These are phyloP conservation scores for Perca fluviatilis DNA, from an alignment of 2,113 vertebrate genomes.

Conservation along the genomic window DNA sequence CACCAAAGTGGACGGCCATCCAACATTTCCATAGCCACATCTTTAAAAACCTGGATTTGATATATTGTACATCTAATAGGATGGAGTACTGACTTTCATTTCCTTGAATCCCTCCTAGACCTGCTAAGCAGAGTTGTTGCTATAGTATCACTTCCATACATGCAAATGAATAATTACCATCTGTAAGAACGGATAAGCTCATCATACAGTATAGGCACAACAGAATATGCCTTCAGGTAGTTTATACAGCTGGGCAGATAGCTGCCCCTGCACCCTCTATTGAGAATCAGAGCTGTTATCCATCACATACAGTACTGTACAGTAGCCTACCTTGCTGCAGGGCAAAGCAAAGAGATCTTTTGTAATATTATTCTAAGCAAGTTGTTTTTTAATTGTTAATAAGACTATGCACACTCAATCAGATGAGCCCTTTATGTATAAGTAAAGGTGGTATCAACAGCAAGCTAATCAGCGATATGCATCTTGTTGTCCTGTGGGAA, in stretches of 20 bases:
- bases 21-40: background rate
- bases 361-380: constrained; percentile 62
- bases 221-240: constrained; percentile 24
- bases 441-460: constrained; percentile 70
- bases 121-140: background rate
- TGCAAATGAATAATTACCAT: constrained; percentile 33
- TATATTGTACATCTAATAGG: background rate
- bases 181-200: constrained; percentile 1
- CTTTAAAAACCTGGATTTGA: background rate
- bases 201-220: constrained; percentile 1
- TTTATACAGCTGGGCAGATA: constrained; percentile 23
- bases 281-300: constrained; percentile 26
- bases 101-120: background rate
- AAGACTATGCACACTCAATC: constrained; percentile 52
- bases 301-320: background rate
- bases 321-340: constrained; percentile 31
- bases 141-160: background rate
- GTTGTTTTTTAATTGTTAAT: constrained; percentile 72
- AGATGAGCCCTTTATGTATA: constrained; percentile 62
- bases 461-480: constrained; percentile 71
- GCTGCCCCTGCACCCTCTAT: background rate
- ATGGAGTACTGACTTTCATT: constrained; percentile 1
- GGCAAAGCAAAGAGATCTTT: constrained; percentile 57
- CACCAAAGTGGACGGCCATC: background rate
- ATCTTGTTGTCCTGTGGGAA: constrained; percentile 71